phyloP scores from a whole-genome alignment of 2,797 vertebrate genomes.

The Dendrocincla tyrannina region DNA sequence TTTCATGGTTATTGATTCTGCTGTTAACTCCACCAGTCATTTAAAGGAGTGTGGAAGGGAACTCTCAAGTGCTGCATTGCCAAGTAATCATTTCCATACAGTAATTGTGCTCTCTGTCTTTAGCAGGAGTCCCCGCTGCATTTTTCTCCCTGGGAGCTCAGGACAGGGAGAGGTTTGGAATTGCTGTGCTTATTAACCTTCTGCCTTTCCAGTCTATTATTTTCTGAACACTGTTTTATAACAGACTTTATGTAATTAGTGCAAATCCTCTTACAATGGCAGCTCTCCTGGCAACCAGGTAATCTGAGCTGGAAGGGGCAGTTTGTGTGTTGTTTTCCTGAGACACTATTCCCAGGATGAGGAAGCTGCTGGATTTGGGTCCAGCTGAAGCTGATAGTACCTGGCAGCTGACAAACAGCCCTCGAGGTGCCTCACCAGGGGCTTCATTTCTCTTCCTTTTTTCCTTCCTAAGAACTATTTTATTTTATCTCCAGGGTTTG shows the following conservation, averaged over 20 bases:
- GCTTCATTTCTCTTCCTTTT: neutral
- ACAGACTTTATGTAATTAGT: neutral
- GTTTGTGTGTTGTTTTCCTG: neutral
- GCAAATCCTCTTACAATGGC: neutral
- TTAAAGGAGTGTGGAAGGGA: neutral
- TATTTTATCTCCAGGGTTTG: neutral
- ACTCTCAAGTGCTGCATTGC: neutral
- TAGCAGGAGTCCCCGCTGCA: neutral
- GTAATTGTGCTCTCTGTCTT: neutral
- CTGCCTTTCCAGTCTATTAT: neutral
- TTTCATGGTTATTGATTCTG: neutral
- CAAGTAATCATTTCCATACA: neutral
- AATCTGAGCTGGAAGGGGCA: neutral
- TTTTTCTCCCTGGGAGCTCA: neutral
- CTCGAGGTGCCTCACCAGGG: neutral
- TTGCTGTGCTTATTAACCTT: neutral
- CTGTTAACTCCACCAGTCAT: neutral
- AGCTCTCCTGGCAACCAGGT: neutral
- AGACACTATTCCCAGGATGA: neutral
- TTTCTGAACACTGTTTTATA: neutral
- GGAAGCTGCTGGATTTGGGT: neutral
- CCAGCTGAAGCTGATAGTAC: neutral
- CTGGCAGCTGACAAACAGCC: neutral
- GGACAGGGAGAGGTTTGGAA: neutral
- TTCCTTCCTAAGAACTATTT: neutral